These are phyloP conservation scores for Kryptopterus vitreolus DNA, from an alignment of 2,797 vertebrate genomes.

Conservation along the genomic window DNA sequence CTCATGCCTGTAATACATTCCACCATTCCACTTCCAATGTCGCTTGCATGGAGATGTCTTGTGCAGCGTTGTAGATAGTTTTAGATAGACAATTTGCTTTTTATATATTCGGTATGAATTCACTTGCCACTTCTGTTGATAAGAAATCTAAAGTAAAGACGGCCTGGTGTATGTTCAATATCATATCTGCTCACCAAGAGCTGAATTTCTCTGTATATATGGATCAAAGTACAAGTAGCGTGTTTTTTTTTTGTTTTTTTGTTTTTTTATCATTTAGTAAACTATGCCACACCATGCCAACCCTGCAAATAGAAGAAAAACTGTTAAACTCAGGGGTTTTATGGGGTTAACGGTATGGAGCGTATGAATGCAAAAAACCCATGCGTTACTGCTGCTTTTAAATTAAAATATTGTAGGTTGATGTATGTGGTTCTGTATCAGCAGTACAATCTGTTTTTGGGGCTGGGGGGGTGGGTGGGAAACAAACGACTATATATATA, in stretches of 20 bases:
- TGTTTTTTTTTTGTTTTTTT: background rate
- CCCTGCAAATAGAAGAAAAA: conserved; percentile 16
- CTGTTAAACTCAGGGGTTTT: conserved; percentile 35
- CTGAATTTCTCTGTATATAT: background rate
- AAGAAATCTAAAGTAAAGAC: background rate
- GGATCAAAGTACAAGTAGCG: background rate
- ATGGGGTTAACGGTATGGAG: conserved; percentile 5
- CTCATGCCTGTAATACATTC: background rate
- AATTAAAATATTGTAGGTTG: background rate
- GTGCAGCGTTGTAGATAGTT: conserved; percentile 8
- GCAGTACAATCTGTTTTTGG: conserved; percentile 1
- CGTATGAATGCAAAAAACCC: conserved; percentile 1
- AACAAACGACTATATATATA: no score
- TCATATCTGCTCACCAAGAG: background rate
- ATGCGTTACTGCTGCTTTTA: background rate
- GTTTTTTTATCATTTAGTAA: conserved; percentile 13
- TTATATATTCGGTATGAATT: background rate
- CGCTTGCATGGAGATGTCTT: conserved; percentile 5
- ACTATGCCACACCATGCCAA: conserved; percentile 25
- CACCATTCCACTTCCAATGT: background rate
- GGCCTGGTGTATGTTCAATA: background rate
- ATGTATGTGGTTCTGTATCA: background rate
- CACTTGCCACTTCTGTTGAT: background rate
- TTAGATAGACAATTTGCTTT: background rate
- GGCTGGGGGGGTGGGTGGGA: no score